A percentile compares a stretch with the other conserved stretches of the same genome.
Conservation (phyloP, 2,113 vertebrate species). For the Fukomys damarensis region DNA sequence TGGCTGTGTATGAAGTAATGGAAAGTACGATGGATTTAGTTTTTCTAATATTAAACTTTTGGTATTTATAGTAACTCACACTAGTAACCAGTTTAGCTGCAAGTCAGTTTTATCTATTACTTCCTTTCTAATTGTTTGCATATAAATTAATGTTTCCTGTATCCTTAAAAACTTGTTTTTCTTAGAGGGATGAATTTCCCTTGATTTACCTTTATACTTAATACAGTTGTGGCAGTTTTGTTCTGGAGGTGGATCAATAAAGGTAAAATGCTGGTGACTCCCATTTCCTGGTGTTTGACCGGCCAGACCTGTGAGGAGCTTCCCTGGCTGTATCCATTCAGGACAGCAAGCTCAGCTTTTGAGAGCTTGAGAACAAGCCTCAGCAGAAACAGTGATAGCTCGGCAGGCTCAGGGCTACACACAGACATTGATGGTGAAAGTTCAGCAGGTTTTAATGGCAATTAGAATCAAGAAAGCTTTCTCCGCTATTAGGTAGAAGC, state of each 20-base stretch:
- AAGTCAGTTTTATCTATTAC: neutral
- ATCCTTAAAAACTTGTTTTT: constrained; percentile 5
- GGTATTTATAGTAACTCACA: neutral
- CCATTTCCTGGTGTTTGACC: neutral
- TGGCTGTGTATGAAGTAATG: neutral
- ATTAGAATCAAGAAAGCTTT: neutral
- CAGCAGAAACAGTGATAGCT: neutral
- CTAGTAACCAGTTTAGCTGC: neutral
- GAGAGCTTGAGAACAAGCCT: neutral
- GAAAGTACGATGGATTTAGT: neutral
- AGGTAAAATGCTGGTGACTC: neutral
- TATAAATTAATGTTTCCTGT: neutral
- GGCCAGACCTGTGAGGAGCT: neutral
- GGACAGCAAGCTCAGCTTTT: neutral
- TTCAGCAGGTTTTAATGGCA: neutral
- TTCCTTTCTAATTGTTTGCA: neutral
- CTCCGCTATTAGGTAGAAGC: neutral
- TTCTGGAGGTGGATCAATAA: neutral
- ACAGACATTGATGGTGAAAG: neutral
- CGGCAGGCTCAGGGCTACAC: neutral
- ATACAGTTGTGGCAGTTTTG: neutral
- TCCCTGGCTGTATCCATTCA: neutral
- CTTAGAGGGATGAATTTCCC: neutral
- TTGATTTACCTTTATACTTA: neutral
- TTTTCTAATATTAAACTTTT: neutral